Evolutionary conservation across 2,797 vertebrate genomes (phyloP).

Genomic region (Dicrostonyx torquatus): DNA sequence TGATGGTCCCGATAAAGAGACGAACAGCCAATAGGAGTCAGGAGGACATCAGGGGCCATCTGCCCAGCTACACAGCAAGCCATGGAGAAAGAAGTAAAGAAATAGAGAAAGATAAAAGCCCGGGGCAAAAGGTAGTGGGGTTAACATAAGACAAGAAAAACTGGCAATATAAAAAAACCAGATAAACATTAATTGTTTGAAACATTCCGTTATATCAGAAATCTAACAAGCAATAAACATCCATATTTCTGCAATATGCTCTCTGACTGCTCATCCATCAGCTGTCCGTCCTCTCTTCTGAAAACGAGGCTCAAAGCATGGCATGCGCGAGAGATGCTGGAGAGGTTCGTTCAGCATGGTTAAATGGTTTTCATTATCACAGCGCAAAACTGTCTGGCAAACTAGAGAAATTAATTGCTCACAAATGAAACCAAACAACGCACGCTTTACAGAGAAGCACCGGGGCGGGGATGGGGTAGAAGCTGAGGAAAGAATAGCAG

Average conservation of each 20-base stretch:
- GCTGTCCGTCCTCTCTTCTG: not conserved
- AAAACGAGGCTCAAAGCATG: rapidly evolving
- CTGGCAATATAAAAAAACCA: not conserved
- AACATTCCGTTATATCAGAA: not conserved
- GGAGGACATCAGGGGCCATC: too few relatives aligned
- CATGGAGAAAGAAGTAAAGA: too few relatives aligned
- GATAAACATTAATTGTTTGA: not conserved
- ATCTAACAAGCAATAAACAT: not conserved
- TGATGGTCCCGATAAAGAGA: too few relatives aligned
- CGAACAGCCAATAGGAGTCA: too few relatives aligned
- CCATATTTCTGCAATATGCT: not conserved
- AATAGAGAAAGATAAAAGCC: too few relatives aligned
- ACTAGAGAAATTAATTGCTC: not conserved
- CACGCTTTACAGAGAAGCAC: not conserved
- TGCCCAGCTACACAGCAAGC: too few relatives aligned
- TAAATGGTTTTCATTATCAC: not conserved
- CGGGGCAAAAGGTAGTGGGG: too few relatives aligned
- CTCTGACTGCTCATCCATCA: not conserved
- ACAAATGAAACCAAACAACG: not conserved
- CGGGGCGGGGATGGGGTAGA: rapidly evolving
- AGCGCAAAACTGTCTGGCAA: not conserved
- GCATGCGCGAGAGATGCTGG: rapidly evolving
- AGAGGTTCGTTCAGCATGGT: not conserved
- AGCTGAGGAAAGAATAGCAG: rapidly evolving
- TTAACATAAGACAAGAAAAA: too few relatives aligned